Conservation (phyloP, 2,797 vertebrate genomes). For the Pitangus sulphuratus region DNA sequence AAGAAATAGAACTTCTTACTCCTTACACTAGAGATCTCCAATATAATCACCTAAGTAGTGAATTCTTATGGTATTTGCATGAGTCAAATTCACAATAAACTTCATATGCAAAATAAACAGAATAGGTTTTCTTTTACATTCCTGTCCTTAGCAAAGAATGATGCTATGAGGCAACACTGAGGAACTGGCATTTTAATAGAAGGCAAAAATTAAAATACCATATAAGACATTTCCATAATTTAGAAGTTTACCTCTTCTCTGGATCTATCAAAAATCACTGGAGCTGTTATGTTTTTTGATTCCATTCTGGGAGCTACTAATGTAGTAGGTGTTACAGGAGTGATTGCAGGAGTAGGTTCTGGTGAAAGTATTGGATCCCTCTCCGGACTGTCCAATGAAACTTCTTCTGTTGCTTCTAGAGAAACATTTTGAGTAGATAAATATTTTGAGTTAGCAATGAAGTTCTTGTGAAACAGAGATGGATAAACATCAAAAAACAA, state of each 20-base stretch:
- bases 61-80: background rate
- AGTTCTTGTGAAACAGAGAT: background rate
- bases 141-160: background rate
- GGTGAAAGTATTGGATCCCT: slow-evolving; percentile 90
- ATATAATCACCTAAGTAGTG: background rate
- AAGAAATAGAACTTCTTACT: background rate
- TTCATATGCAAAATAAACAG: background rate
- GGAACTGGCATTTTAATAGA: background rate
- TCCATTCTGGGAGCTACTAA: slow-evolving; percentile 86
- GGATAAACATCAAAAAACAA: background rate
- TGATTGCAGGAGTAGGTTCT: slow-evolving; percentile 91
- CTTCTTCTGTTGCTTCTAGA: slow-evolving; percentile 95
- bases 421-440: slow-evolving; percentile 48
- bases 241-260: slow-evolving; percentile 83
- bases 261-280: slow-evolving; percentile 89
- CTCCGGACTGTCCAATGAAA: slow-evolving; percentile 95
- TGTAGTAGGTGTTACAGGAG: slow-evolving; percentile 89
- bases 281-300: slow-evolving; percentile 74
- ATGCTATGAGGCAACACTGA: background rate
- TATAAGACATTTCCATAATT: background rate
- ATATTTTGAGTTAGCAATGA: slow-evolving; percentile 36
- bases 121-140: background rate
- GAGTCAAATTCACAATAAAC: background rate
- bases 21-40: background rate
- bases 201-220: background rate